Evolutionary conservation across 2,888 invertebrate species (phyloP).

Genomic region (Seladonia tumulorum): DNA sequence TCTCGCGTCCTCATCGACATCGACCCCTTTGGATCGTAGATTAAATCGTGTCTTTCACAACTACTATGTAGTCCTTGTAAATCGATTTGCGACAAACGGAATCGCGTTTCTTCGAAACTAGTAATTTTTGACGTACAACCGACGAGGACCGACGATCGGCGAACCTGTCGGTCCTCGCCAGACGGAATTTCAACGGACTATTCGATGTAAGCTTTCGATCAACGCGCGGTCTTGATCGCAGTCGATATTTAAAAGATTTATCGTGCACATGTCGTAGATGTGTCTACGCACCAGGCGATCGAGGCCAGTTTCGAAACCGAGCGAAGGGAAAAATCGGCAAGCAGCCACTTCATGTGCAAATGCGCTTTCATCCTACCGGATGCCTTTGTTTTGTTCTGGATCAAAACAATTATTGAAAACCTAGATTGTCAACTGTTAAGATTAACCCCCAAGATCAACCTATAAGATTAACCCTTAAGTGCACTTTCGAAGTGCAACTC

Average conservation of each 20-base stretch:
- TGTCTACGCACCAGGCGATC: slow-evolving; percentile 63
- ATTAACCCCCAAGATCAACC: too few species aligned
- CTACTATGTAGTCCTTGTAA: slow-evolving; percentile 70
- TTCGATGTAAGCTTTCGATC: slow-evolving; percentile 59
- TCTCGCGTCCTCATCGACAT: slow-evolving; percentile 51
- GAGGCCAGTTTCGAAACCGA: slow-evolving; percentile 56
- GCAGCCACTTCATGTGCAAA: too few species aligned
- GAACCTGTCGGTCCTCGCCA: slow-evolving; percentile 20
- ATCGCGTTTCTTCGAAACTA: slow-evolving; percentile 55
- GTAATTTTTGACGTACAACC: slow-evolving; percentile 18
- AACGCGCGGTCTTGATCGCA: slow-evolving; percentile 53
- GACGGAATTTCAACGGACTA: slow-evolving; percentile 20
- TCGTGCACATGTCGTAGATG: slow-evolving; percentile 76
- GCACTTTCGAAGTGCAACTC: background rate
- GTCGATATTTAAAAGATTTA: slow-evolving; percentile 65
- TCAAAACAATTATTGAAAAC: too few species aligned
- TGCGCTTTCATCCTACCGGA: too few species aligned
- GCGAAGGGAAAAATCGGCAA: background rate
- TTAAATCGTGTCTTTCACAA: slow-evolving; percentile 78
- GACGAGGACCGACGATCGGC: slow-evolving; percentile 5
- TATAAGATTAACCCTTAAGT: background rate
- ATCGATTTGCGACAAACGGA: slow-evolving; percentile 56
- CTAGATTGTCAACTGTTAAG: too few species aligned
- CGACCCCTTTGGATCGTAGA: slow-evolving; percentile 69
- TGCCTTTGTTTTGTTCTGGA: too few species aligned